phyloP scores from a whole-genome alignment of 2,113 vertebrate species.

The Felis chaus region DNA sequence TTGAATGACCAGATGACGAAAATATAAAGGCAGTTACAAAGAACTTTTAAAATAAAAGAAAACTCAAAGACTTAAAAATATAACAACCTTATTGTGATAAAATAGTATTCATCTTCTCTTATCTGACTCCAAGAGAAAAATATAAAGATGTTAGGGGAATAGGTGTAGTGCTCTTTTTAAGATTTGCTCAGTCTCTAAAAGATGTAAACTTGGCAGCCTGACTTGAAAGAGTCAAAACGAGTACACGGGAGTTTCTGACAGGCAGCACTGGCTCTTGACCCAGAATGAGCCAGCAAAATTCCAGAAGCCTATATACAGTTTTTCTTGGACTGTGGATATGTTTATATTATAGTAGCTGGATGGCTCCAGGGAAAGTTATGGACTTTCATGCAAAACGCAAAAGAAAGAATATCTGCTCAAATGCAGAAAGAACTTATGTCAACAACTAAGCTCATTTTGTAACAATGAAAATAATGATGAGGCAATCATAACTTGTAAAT shows the following conservation, averaged over 20 bases:
- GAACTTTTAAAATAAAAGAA: neutral
- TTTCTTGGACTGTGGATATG: neutral
- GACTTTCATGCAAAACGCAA: neutral
- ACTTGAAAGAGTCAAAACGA: neutral
- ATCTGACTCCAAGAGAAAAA: neutral
- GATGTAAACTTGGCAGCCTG: constrained; percentile 28
- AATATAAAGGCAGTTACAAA: neutral
- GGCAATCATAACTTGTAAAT: neutral
- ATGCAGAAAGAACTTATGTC: neutral
- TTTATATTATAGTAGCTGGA: constrained; percentile 7
- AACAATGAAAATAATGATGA: constrained; percentile 8
- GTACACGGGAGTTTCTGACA: neutral
- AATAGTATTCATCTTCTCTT: constrained; percentile 25
- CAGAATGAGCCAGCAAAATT: constrained; percentile 49
- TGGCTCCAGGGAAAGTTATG: neutral
- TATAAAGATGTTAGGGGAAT: neutral
- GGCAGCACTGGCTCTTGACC: neutral
- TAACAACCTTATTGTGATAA: neutral
- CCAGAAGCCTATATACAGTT: neutral
- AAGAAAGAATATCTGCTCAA: constrained; percentile 8
- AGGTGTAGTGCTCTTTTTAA: neutral
- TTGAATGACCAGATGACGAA: neutral
- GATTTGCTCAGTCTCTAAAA: constrained; percentile 21
- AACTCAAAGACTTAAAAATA: neutral
- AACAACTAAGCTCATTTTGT: neutral